Evolutionary conservation across 1,140 invertebrate species (phyloP), one percentile per base, ranked within the genome.

Genomic region (Teleopsis dalmanni): DNA sequence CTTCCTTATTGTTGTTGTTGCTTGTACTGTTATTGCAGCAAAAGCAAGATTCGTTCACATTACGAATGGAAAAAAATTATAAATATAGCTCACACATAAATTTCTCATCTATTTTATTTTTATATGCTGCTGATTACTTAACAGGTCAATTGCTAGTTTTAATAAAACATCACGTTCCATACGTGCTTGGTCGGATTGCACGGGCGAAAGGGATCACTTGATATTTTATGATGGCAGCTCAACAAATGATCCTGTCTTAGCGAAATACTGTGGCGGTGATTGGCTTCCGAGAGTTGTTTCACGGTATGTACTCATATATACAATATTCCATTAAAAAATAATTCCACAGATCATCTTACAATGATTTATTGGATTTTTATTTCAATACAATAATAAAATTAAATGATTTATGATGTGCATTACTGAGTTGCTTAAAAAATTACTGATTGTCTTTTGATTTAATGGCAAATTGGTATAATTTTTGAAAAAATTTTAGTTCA

Each of bases 241-340:
- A 21, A 81, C 79, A 1, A 84, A 88, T 54, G 87, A 91, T 65
- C 83, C 87, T 0, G 80, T 92, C 1, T 74, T 94, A 51, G 78
- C 90, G 35, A 83, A 88, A 56, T 91, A 91, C 64, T 94, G 91
- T 65, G 90, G 89, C 4, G 88, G 88, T 10, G 83, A 85, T 68
- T 85, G 83, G 71, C 72, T 91, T 52, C 86, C 88, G 1, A 73
- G 79, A 34, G 80, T 92, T 13, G 79, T 83, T 13, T 80, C 81
- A 35, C 67, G 75, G 72, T 70, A 50, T 60, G 62, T 60, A n/a
- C n/a, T n/a, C n/a, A n/a, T n/a, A n/a, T n/a, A n/a, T n/a, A n/a
- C n/a, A n/a, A n/a, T n/a, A n/a, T n/a, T n/a, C n/a, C n/a, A n/a
- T n/a, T n/a, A n/a, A n/a, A n/a, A n/a, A n/a, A n/a, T n/a, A n/a